Base-by-base conservation (phyloP, 2,797 vertebrate species). In the Euthynnus affinis region DNA sequence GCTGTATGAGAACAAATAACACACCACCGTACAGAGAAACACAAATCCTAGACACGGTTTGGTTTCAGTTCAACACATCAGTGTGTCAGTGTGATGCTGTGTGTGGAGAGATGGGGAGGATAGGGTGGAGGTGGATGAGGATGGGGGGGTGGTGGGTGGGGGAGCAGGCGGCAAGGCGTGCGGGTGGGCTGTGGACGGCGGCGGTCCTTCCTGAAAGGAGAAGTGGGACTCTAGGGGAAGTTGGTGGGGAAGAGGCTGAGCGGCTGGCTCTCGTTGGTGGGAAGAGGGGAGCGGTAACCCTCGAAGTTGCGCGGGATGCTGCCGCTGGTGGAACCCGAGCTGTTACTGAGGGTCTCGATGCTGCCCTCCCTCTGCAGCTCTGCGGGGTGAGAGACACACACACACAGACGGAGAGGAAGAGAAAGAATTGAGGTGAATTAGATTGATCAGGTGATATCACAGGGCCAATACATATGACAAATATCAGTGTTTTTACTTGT, bases 281-380 rank as follows among this genome's bases (percentile, higher is more conserved):
- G 98, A 52, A 99, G 96, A 0, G 98, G 97, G 0, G 97, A 99
- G 8, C 98, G 94, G 94, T 98, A 99, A 62, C 98, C 97, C 25
- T 99, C 98, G 1, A 98, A 99, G 93, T 96, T 98, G 81, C 97
- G 96, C 0, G 98, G 98, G 94, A 99, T 99, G 91, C 97, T 99
- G 91, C 98, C 98, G 18, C 97, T 99, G 89, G 98, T 99, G 90
- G 98, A 99, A 2, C 97, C 98, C 0, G 98, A 99, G 92, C 98
- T 99, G 96, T 99, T 99, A 88, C 98, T 99, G 86, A 99, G 96
- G 1, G 98, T 99, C 96, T 99, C 98, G 76, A 99, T 99, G 95
- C 98, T 99, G 93, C 98, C 98, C 94, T 99, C 98, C 92, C 98
- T 96, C 95, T 99, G 98, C 81, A 99, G 97, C 93, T 99, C 98